These are phyloP conservation scores for Crocidura indochinensis DNA, from an alignment of 2,797 vertebrate genomes.

Conservation along the genomic window DNA sequence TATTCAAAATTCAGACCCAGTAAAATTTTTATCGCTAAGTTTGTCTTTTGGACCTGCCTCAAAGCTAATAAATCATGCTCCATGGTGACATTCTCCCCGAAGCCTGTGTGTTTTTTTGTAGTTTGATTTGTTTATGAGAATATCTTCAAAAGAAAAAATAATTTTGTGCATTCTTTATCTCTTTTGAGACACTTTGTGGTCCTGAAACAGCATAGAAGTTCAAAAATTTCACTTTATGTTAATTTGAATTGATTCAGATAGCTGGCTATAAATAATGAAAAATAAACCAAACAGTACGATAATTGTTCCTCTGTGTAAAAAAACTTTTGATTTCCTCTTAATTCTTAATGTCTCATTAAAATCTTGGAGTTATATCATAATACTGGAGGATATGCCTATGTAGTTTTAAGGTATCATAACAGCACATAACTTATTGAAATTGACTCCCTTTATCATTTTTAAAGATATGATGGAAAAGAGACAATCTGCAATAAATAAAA, in stretches of 20 bases:
- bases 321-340: constrained; percentile 20
- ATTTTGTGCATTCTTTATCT: neutral
- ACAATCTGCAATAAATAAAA: neutral
- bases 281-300: neutral
- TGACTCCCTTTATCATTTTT: neutral
- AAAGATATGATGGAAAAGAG: neutral
- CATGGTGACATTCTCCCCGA: neutral
- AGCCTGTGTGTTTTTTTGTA: neutral
- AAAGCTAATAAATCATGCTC: neutral
- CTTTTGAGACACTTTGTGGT: neutral
- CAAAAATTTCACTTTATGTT: constrained; percentile 39
- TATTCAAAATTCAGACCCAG: neutral
- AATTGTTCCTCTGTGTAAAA: neutral
- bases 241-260: constrained; percentile 31
- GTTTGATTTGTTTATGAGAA: neutral
- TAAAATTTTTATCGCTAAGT: neutral
- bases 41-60: neutral
- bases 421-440: neutral
- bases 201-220: neutral
- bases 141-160: neutral
- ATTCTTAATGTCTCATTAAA: constrained; percentile 34
- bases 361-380: neutral
- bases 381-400: neutral
- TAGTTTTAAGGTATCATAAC: neutral
- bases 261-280: constrained; percentile 32